Evolutionary conservation across 1,140 invertebrate genomes (phyloP), one percentile per base, ranked within the genome.

Genomic region (Musca domestica): DNA sequence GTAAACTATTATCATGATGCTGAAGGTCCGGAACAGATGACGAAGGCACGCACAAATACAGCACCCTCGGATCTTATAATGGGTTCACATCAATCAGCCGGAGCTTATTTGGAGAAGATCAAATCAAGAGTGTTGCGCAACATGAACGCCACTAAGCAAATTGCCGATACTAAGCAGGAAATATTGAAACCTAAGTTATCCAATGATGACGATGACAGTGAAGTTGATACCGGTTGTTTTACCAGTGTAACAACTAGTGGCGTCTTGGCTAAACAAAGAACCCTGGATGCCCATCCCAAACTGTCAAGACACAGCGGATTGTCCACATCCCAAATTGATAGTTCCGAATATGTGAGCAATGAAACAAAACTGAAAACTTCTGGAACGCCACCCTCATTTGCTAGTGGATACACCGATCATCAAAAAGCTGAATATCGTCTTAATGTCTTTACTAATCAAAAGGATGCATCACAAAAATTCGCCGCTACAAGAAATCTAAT

Each of bases 171-270:
- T 4, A 49, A 25, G 9, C 47, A 48, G n/a, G 64, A 48, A 15
- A 23, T 30, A n/a, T 14, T 30, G n/a, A 30, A 73, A 72, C 17
- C 73, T 78, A 56, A 10, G 3, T 20, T 22, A 68, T 1, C 71
- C 3, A 27, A 52, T 17, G 69, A 66, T 41, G 52, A 61, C 64
- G 0, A 74, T 69, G 1, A 87, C 88, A 20, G 30, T 17, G 69
- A 66, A 14, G 27, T 25, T 65, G 0, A 74, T 70, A 0, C 87
- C 87, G 86, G 86, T 14, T 86, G 81, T 56, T 87, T 87, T 70
- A 87, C 86, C 1, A 87, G 85, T 2, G 85, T 87, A 1, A 87
- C 86, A 19, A 86, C 86, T 12, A 87, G 86, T n/a, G 86, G 86
- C 1, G 85, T 87, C 22, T 71, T 87, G 65, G 85, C 84, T 65